phyloP scores from a whole-genome alignment of 2,113 vertebrate genomes.

The Ivindomyrus marchei region DNA sequence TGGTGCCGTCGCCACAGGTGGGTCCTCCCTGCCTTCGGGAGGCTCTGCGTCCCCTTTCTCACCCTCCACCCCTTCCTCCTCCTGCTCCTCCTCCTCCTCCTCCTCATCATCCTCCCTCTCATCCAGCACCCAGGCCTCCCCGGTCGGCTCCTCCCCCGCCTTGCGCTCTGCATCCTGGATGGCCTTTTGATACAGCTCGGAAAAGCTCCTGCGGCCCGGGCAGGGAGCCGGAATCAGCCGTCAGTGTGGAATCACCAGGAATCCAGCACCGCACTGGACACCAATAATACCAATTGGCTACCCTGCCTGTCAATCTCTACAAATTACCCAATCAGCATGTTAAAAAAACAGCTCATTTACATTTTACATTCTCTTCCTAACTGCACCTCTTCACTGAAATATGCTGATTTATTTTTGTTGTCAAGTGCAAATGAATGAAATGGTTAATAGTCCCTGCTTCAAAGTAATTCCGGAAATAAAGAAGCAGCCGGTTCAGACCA shows the following conservation, averaged over 20 bases:
- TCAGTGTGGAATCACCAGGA: background rate
- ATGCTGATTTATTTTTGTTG: background rate
- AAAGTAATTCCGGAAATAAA: background rate
- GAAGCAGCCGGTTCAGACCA: background rate
- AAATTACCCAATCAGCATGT: background rate
- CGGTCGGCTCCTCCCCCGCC: constrained; percentile 54
- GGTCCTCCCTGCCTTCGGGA: constrained; percentile 5
- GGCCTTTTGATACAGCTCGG: constrained; percentile 78
- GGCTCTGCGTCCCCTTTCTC: constrained; percentile 13
- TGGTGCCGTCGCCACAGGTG: constrained; percentile 23
- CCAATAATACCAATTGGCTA: background rate
- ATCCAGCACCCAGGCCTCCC: constrained; percentile 64
- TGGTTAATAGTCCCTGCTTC: background rate
- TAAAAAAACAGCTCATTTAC: background rate
- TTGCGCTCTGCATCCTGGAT: constrained; percentile 76
- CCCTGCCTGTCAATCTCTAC: background rate
- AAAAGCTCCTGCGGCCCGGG: constrained; percentile 68
- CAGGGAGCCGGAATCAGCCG: background rate
- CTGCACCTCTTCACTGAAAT: background rate
- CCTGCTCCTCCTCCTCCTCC: constrained; percentile 31
- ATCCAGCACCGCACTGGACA: background rate
- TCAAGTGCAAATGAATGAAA: background rate
- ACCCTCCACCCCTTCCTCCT: constrained; percentile 18
- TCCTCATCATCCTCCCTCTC: constrained; percentile 52
- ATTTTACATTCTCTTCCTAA: background rate